These are phyloP conservation scores for Lasioglossum zephyrum DNA, from an alignment of 2,888 invertebrate genomes.

Conservation along the genomic window DNA sequence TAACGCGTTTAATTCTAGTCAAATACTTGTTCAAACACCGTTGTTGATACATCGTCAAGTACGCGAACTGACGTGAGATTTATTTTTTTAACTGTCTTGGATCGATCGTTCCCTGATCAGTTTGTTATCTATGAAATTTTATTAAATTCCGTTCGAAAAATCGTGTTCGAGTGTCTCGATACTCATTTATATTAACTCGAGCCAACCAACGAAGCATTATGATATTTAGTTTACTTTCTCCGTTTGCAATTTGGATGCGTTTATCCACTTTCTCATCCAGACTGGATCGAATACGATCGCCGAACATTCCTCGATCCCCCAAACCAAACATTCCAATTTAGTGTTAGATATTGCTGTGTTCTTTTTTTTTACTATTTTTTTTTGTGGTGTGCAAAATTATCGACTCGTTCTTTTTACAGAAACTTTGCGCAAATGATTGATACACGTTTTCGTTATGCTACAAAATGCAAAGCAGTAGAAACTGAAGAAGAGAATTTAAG, in stretches of 20 bases:
- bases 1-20: neutral
- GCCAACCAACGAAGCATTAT: neutral
- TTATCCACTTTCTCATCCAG: neutral
- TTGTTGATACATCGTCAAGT: neutral
- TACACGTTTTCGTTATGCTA: neutral
- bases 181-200: neutral
- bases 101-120: neutral
- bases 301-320: conserved; percentile 36
- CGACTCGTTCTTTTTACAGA: neutral
- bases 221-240: neutral
- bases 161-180: neutral
- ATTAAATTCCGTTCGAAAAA: neutral
- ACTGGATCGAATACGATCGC: neutral
- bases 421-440: neutral
- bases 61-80: neutral
- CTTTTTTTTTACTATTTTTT: conserved; percentile 25
- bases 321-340: conserved; percentile 62
- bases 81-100: neutral
- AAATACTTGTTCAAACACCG: neutral
- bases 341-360: conserved; percentile 48
- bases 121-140: neutral
- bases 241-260: neutral
- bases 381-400: conserved; percentile 4
- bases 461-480: neutral
- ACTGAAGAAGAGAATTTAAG: neutral